These are phyloP conservation scores for Euleptes europaea DNA, from an alignment of 2,113 vertebrate genomes.

Conservation along the genomic window DNA sequence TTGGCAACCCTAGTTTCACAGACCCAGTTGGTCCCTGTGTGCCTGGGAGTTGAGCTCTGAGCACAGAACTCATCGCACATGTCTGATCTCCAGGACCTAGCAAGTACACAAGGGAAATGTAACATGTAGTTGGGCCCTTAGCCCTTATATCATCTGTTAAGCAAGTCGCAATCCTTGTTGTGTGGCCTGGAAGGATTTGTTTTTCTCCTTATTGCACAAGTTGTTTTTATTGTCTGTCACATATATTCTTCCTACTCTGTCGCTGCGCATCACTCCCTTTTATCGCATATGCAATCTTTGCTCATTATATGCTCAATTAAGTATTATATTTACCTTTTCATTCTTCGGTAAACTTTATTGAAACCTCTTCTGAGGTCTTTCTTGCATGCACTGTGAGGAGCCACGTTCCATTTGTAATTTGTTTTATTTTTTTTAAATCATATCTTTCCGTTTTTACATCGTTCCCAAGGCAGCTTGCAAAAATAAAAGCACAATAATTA, in stretches of 20 bases:
- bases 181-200: not conserved
- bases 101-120: too few species aligned
- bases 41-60: too few species aligned
- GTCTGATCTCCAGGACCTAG: too few species aligned
- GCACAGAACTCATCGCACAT: too few species aligned
- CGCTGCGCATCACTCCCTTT: not conserved
- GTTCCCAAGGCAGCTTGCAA: not conserved
- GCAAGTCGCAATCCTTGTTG: not conserved
- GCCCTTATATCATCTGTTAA: not conserved
- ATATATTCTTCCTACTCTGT: not conserved
- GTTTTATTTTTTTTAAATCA: not conserved
- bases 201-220: not conserved
- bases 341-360: not conserved
- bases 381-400: not conserved
- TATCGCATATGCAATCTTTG: not conserved
- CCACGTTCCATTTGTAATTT: not conserved
- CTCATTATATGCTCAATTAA: constrained; percentile 8
- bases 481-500: not conserved
- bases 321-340: not conserved
- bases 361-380: not conserved
- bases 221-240: not conserved
- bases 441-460: not conserved
- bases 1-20: too few species aligned
- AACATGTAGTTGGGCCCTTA: too few species aligned
- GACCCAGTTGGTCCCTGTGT: too few species aligned